Percentiles rank a stretch among this genome's conserved stretches.
These are phyloP conservation scores for Phalanger gymnotis DNA, from an alignment of 2,797 vertebrate species.

Conservation along the genomic window DNA sequence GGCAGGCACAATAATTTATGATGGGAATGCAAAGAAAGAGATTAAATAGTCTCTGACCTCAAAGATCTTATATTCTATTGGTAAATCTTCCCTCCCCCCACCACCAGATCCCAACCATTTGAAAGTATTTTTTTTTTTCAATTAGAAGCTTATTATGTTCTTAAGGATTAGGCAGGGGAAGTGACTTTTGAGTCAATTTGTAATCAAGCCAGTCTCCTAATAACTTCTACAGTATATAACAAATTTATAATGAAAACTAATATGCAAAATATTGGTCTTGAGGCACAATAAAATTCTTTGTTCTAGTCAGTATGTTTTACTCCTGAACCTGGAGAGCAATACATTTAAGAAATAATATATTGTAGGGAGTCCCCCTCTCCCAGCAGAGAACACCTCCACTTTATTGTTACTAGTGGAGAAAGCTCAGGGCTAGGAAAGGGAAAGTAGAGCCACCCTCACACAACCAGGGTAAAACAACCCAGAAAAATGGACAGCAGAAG, in stretches of 20 bases:
- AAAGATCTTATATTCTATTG: background rate
- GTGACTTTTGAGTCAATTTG: background rate
- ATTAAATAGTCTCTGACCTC: background rate
- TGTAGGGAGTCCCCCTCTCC: background rate
- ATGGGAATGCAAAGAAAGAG: background rate
- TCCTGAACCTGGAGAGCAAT: background rate
- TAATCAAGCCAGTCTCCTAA: background rate
- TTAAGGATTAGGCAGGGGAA: background rate
- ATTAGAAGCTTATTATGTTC: background rate
- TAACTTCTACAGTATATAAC: background rate
- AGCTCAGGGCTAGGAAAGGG: background rate
- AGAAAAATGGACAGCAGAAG: background rate
- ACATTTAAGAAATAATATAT: slow-evolving; percentile 1
- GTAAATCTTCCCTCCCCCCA: fast-evolving
- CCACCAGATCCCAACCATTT: background rate
- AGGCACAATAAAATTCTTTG: background rate
- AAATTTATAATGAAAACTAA: background rate
- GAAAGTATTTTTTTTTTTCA: background rate
- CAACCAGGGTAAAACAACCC: too few species aligned
- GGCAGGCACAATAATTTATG: background rate
- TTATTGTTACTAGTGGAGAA: slow-evolving; percentile 62
- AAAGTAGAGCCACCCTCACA: background rate
- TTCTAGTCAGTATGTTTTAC: background rate
- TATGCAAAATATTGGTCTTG: background rate
- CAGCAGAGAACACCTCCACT: slow-evolving; percentile 36